Conservation (phyloP, 2,113 vertebrate genomes). For the Pontoporia blainvillei region DNA sequence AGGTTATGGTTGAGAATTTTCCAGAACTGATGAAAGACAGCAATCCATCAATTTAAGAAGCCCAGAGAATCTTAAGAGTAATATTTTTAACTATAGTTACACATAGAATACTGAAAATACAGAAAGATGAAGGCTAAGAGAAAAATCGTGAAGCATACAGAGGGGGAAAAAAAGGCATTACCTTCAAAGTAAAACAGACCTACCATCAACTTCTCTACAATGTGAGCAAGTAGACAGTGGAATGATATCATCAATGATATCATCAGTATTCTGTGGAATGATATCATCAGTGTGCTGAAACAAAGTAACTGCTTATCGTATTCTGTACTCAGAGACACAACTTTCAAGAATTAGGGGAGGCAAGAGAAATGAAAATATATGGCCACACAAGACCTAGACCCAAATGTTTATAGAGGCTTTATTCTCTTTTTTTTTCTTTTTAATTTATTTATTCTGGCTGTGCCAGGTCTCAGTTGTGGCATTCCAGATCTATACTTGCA, state of each 20-base stretch:
- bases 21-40: not conserved
- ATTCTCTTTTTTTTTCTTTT: too few species aligned
- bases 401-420: not conserved
- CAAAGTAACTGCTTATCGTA: not conserved
- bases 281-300: not conserved
- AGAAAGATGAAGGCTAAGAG: not conserved
- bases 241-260: not conserved
- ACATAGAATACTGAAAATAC: not conserved
- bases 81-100: not conserved
- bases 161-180: not conserved
- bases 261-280: not conserved
- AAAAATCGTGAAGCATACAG: not conserved
- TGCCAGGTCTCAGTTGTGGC: too few species aligned
- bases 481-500: too few species aligned
- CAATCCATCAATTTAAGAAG: not conserved
- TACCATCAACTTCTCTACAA: not conserved
- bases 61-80: not conserved
- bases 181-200: not conserved
- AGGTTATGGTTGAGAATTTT: not conserved
- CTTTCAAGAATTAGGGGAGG: not conserved
- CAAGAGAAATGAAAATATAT: not conserved
- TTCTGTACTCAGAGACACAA: not conserved
- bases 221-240: not conserved
- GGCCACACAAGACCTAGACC: too few species aligned
- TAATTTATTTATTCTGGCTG: too few species aligned